Base-by-base conservation (phyloP, 1,140 invertebrate genomes). In the Drosophila ercepeae region DNA sequence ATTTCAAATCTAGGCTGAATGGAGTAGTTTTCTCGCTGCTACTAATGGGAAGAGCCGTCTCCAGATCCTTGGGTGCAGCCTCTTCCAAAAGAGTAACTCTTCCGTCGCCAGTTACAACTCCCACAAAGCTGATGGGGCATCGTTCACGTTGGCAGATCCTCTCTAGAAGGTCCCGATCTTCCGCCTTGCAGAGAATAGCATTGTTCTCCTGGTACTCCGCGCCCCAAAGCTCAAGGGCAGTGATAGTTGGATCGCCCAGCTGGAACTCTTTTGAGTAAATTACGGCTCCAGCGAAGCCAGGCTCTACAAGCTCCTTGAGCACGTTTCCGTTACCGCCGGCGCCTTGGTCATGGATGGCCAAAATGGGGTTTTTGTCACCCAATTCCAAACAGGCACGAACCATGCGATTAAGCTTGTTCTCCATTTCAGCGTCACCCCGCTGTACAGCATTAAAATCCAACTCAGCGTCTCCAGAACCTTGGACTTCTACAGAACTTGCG, bases 261-360 rank as follows among this genome's bases (percentile, higher is more conserved):
- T 97, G 95, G 91, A 99, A 98, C 79, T 94, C 94, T 54, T 96
- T 95, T 0, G 96, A 95, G 76, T 96, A 97, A 45, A 99, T 98
- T 0, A 98, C 93, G 0, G 98, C 98, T 27, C 98, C 98, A 6
- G 94, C 94, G 23, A 89, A 91, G 8, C 89, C 90, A 0, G 98
- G 98, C 81, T 99, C 98, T 0, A 98, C 97, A 2, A 99, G 92
- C 92, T 99, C 98, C 90, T 99, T 99, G 9, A 99, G 89, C 0
- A 99, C 98, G 91, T 99, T 99, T 11, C 98, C 98, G 93, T 99
- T 99, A 55, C 98, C 98, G 29, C 98, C 98, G 45, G 98, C 98
- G 39, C 98, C 98, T 93, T 91, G 91, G 50, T 91, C 91, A 36
- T 91, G 91, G 44, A 91, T 91, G n/a, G 91, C 97, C 44, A 97